Evolutionary conservation across 2,888 invertebrate species (phyloP).

Genomic region (Tipula confusa): DNA sequence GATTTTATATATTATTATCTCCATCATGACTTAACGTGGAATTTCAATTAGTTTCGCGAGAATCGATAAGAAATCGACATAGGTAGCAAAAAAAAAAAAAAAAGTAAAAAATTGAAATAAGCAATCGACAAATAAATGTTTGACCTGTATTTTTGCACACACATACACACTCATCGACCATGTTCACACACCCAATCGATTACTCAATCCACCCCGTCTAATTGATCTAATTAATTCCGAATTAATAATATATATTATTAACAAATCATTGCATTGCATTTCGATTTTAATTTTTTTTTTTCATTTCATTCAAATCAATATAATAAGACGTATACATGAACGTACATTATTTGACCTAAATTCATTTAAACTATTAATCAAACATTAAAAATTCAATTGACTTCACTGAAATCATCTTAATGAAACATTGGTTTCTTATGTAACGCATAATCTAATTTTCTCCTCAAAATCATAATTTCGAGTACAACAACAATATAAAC

Average conservation of each 20-base stretch:
- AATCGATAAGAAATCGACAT: not conserved
- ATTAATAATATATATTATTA: not conserved
- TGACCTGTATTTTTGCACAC: too few species aligned
- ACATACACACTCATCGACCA: too few species aligned
- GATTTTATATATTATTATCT: not conserved
- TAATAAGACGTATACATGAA: not conserved
- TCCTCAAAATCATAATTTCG: not conserved
- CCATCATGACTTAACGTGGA: not conserved
- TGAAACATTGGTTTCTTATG: not conserved
- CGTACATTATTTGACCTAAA: not conserved
- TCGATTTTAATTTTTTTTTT: not conserved
- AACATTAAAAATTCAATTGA: not conserved
- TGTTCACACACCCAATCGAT: not conserved
- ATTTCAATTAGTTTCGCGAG: not conserved
- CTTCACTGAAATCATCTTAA: not conserved
- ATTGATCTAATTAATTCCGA: not conserved
- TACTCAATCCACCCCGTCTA: not conserved
- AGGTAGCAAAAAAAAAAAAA: not conserved
- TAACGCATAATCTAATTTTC: not conserved
- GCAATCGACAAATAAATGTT: too few species aligned
- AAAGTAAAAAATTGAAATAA: too few species aligned
- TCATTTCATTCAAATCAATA: not conserved
- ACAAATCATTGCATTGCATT: not conserved
- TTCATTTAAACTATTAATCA: not conserved
- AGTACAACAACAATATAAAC: not conserved